Conservation (phyloP, 2,113 vertebrate species). For the human (Homo sapiens) region DNA sequence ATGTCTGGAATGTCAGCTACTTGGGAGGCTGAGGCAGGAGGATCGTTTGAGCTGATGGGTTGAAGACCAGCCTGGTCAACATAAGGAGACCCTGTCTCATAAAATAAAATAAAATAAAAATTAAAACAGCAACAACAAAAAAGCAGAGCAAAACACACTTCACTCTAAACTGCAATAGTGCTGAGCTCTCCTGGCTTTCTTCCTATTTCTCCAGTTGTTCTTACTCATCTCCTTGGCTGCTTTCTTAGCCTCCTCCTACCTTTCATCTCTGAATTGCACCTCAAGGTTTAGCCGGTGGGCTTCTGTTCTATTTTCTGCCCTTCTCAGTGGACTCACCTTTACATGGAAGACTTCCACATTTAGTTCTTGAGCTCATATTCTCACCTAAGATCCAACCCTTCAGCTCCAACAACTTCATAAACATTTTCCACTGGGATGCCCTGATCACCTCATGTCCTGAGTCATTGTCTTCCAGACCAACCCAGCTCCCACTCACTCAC, state of each 20-base stretch:
- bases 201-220: background rate
- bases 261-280: background rate
- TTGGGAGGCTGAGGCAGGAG: background rate
- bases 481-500: background rate
- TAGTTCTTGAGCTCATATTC: slow-evolving; percentile 14
- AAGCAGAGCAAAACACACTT: background rate
- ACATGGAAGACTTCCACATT: background rate
- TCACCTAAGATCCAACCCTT: background rate
- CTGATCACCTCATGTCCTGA: background rate
- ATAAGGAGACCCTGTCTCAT: background rate
- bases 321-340: background rate
- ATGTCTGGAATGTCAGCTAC: background rate
- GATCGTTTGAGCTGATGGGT: background rate
- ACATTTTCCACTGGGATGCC: background rate
- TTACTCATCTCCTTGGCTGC: background rate
- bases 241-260: background rate
- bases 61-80: background rate
- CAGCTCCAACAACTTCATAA: background rate
- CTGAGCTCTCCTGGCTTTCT: background rate
- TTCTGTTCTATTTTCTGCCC: slow-evolving; percentile 34
- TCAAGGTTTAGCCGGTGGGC: background rate
- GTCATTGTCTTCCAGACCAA: slow-evolving; percentile 24
- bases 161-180: background rate
- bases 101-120: background rate
- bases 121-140: background rate